Percentiles rank a stretch among this genome's conserved stretches.
Evolutionary conservation across 2,888 invertebrate genomes (phyloP).

Genomic region (Coleophora deauratella): DNA sequence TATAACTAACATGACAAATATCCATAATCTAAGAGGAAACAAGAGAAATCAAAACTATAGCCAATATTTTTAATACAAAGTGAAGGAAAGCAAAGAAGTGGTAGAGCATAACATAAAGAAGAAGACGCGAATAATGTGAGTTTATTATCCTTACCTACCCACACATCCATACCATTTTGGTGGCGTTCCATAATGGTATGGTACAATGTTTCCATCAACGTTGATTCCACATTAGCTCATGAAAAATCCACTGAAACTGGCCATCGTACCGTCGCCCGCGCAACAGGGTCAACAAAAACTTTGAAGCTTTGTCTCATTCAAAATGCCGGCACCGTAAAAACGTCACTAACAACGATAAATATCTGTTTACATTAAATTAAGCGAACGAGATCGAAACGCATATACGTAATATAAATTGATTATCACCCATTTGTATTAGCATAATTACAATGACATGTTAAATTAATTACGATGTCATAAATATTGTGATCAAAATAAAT

Average conservation of each 20-base stretch:
- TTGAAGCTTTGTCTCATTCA: constrained; percentile 33
- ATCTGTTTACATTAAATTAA: constrained; percentile 68
- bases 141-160: constrained; percentile 70
- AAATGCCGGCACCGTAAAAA: constrained; percentile 51
- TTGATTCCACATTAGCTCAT: constrained; percentile 29
- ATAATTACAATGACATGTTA: constrained; percentile 68
- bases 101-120: no score
- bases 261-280: constrained; percentile 37
- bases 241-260: constrained; percentile 29
- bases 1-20: no score
- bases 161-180: constrained; percentile 76
- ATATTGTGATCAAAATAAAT: constrained; percentile 56
- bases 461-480: constrained; percentile 67
- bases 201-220: constrained; percentile 39
- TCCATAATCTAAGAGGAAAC: no score
- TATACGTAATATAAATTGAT: constrained; percentile 66
- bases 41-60: no score
- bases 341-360: constrained; percentile 58
- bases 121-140: background rate
- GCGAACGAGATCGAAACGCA: constrained; percentile 50
- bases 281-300: constrained; percentile 36
- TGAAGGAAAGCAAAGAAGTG: no score
- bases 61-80: no score
- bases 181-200: constrained; percentile 74
- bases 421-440: constrained; percentile 66